phyloP scores from a whole-genome alignment of 2,113 vertebrate species.

The Trematocara marginatum region DNA sequence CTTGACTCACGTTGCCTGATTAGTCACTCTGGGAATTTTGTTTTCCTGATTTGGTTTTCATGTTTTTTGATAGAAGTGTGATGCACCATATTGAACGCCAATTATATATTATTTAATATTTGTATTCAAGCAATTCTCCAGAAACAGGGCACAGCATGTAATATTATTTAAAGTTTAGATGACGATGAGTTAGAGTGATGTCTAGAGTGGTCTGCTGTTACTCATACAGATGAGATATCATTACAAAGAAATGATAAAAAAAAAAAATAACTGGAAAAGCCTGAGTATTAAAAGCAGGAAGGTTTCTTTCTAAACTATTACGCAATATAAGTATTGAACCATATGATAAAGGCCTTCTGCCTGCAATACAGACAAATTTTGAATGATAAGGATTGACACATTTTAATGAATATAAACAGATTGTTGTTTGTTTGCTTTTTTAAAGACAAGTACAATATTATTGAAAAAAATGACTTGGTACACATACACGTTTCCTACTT shows the following conservation, averaged over 20 bases:
- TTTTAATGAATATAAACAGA: not conserved
- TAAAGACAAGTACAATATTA: not conserved
- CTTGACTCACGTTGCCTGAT: not conserved
- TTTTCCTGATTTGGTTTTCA: not conserved
- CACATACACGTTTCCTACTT: not conserved
- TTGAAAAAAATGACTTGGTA: not conserved
- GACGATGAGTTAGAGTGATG: not conserved
- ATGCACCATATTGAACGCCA: not conserved
- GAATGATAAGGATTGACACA: not conserved
- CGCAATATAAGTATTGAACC: fast-evolving
- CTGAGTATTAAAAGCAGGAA: not conserved
- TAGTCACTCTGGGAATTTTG: not conserved
- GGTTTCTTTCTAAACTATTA: not conserved
- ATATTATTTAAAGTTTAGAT: not conserved
- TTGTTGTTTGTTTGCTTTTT: not conserved
- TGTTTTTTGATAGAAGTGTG: not conserved
- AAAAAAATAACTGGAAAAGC: not conserved
- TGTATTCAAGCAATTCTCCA: not conserved
- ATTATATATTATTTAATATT: not conserved
- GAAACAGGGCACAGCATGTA: not conserved
- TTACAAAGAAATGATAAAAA: not conserved
- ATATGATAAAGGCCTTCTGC: not conserved
- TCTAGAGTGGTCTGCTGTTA: not conserved
- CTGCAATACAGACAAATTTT: not conserved
- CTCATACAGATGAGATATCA: not conserved